Evolutionary conservation across 2,888 invertebrate species (phyloP), one percentile per base, ranked within the genome.

Genomic region (Acholoe squamosa): DNA sequence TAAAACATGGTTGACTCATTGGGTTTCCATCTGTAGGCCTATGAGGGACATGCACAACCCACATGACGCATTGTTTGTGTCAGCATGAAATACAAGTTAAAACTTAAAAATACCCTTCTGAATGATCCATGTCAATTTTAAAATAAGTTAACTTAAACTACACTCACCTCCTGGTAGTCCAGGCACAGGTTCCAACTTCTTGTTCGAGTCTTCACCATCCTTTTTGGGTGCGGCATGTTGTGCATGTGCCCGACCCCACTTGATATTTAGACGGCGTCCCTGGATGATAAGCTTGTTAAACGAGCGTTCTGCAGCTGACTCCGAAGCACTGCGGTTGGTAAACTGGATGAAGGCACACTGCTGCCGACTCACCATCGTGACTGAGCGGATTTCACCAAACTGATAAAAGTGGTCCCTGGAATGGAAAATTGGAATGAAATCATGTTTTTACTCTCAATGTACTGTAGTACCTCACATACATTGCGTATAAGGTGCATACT

Each of bases 231-330:
- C 91, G 91, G 91, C 91, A 89, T 93, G 94, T 92, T 96, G 95
- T 31, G 97, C 99, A 96, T 99, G 99, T 0, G 99, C 98, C 94
- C 98, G 97, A 0, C 99, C 99, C 99, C 99, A 99, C 95, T 99
- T 99, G 92, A 99, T 99, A n/a, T 98, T 98, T 0, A 99, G 97
- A 86, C 99, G 97, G 92, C 98, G 92, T 0, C 96, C 96, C 91
- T 98, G 98, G 52, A 97, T 95, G 91, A 97, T 97, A 52, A 99
- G 96, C 94, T 99, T 98, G 95, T 99, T 99, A 95, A 99, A 99
- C 0, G 99, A 98, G 89, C 94, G 95, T 91, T 96, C 95, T 33
- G 95, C 94, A 0, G 99, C 99, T 92, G 97, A 97, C 96, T 99
- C 99, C 0, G 99, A 98, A 0, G 99, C 98, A 88, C 97, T 96